Percentiles rank a stretch among this genome's conserved stretches.
These are phyloP conservation scores for Gymnopithys bicolor DNA, from an alignment of 2,797 vertebrate genomes.

Conservation along the genomic window DNA sequence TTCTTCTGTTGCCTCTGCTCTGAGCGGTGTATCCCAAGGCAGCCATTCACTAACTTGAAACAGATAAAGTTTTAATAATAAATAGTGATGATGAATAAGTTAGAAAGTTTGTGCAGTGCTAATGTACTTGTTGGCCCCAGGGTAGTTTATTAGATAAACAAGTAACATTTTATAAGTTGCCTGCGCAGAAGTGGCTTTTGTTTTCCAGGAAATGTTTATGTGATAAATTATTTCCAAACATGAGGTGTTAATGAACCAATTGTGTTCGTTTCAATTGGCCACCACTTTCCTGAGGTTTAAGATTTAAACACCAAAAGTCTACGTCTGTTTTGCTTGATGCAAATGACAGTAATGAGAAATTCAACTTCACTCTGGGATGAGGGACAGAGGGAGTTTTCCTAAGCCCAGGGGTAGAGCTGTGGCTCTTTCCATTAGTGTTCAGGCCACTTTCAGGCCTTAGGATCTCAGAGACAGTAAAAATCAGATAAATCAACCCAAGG, in stretches of 20 bases:
- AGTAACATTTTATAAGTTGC: slow-evolving; percentile 77
- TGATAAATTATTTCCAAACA: slow-evolving; percentile 74
- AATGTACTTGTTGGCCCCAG: slow-evolving; percentile 74
- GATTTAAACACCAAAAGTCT: slow-evolving; percentile 66
- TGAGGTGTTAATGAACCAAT: slow-evolving; percentile 73
- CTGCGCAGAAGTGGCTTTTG: slow-evolving; percentile 63
- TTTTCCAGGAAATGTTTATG: slow-evolving; percentile 74
- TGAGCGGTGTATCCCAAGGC: slow-evolving; percentile 78
- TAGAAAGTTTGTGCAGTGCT: slow-evolving; percentile 81
- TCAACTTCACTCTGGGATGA: slow-evolving; percentile 53
- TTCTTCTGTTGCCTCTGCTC: slow-evolving; percentile 75
- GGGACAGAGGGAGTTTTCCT: slow-evolving; percentile 44
- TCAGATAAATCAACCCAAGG: background rate
- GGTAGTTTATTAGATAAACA: slow-evolving; percentile 83
- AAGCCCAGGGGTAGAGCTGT: background rate
- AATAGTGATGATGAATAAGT: slow-evolving; percentile 85
- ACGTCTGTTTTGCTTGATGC: slow-evolving; percentile 56
- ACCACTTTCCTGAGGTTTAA: slow-evolving; percentile 53
- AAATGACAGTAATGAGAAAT: slow-evolving; percentile 64
- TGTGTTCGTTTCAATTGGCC: slow-evolving; percentile 69
- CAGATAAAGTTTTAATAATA: slow-evolving; percentile 88
- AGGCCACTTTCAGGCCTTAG: background rate
- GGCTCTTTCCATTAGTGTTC: slow-evolving; percentile 45
- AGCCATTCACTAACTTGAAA: slow-evolving; percentile 79
- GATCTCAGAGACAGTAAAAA: background rate